Evolutionary conservation across 2,113 vertebrate genomes (phyloP).

Genomic region (Hippopotamus amphibius): DNA sequence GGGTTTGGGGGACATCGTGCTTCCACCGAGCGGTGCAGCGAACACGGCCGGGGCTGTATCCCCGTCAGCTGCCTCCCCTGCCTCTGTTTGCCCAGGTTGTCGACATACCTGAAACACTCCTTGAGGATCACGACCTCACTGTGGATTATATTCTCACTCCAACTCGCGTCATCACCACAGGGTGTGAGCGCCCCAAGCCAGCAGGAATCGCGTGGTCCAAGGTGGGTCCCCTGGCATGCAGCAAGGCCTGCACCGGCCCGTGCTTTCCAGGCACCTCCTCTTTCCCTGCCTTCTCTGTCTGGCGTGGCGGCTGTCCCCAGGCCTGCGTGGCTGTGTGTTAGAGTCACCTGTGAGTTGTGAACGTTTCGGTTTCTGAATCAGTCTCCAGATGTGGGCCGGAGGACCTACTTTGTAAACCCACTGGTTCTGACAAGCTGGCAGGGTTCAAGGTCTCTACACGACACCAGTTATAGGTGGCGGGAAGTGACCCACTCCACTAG

Average conservation of each 20-base stretch:
- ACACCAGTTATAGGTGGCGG: too few relatives aligned
- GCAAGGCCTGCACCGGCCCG: fast-evolving
- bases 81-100: conserved; percentile 87
- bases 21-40: fast-evolving
- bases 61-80: fast-evolving
- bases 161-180: conserved; percentile 91
- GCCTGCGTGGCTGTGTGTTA: fast-evolving
- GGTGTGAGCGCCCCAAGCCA: conserved; percentile 90
- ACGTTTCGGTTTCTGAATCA: neutral
- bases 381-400: neutral
- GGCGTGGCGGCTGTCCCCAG: neutral
- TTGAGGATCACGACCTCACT: conserved; percentile 94
- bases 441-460: neutral
- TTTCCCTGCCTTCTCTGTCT: neutral
- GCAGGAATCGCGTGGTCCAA: conserved; percentile 94
- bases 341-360: neutral
- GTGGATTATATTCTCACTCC: conserved; percentile 98
- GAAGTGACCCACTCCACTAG: too few relatives aligned
- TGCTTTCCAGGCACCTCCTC: neutral
- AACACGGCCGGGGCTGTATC: fast-evolving
- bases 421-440: neutral
- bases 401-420: neutral
- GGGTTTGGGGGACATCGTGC: fast-evolving
- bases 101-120: conserved; percentile 92
- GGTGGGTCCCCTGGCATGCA: conserved; percentile 84